Evolutionary conservation across 2,797 vertebrate species (phyloP).

Genomic region (Bryconaethiops microstoma): DNA sequence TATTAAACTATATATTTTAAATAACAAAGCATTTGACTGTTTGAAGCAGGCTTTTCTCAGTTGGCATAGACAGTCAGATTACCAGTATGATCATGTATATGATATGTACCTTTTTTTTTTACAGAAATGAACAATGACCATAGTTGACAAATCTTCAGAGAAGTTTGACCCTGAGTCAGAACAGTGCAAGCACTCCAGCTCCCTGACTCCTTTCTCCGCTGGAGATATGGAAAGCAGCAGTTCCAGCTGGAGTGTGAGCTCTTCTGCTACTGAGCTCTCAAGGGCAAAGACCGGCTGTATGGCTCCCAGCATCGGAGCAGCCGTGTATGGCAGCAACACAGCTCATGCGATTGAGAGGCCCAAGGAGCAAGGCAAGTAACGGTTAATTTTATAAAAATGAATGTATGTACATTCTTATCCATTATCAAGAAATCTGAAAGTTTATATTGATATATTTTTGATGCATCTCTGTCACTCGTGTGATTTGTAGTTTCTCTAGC

Average conservation of each 20-base stretch:
- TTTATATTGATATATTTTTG: too few species aligned
- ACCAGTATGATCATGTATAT: too few species aligned
- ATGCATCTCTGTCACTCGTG: too few species aligned
- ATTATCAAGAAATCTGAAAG: too few species aligned
- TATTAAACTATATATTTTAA: too few species aligned
- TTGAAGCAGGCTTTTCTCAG: too few species aligned
- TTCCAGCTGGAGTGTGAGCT: conserved; percentile 84
- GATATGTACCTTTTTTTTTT: conserved; percentile 3
- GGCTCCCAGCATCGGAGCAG: conserved; percentile 87
- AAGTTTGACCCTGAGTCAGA: conserved; percentile 90
- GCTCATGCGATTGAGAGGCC: conserved; percentile 82
- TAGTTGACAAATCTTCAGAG: conserved; percentile 95
- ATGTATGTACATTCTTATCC: too few species aligned
- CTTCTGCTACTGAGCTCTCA: conserved; percentile 82
- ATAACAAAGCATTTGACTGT: too few species aligned
- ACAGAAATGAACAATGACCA: conserved; percentile 98
- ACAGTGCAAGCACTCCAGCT: conserved; percentile 83
- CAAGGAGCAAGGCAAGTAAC: conserved; percentile 85
- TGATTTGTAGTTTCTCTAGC: too few species aligned
- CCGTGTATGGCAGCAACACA: conserved; percentile 83
- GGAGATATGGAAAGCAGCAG: conserved; percentile 92
- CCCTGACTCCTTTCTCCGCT: conserved; percentile 80
- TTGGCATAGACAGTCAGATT: too few species aligned
- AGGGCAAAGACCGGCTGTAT: conserved; percentile 83
- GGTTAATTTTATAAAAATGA: too few species aligned